Base-by-base conservation (phyloP, 2,797 vertebrate genomes). In the Artibeus lituratus region DNA sequence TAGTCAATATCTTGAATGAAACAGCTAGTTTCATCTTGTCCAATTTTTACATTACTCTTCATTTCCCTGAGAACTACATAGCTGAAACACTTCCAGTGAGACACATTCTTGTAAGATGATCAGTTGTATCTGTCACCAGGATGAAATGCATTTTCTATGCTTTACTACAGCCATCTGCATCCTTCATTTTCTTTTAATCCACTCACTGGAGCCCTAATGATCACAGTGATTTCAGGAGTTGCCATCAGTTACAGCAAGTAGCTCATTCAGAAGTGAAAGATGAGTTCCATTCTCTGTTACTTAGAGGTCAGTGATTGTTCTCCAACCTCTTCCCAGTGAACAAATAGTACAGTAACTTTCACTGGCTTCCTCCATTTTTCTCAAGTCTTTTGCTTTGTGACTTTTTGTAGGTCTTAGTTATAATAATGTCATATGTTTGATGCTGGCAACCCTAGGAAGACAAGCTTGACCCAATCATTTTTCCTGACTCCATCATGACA, bases 161-260 rank as follows among this genome's bases (percentile, higher is more conserved):
- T 96, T 97, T 97, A 94, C 49, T 83, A 95, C 90, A 91, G 96
- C 96, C 96, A 97, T 98, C 98, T 97, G 82, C 96, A 98, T 98
- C 82, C 84, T 98, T 98, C 96, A 97, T 98, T 98, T 98, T 98
- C 96, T 97, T 98, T 98, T 98, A 98, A 98, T 98, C 98, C 97
- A 97, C 81, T 87, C 97, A 97, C 97, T 96, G 96, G 82, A 97
- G 97, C 72, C 62, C 57, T 98, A 98, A 98, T 96, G 96, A 98
- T 98, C 2, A 0, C 94, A 98, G 93, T 44, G 88, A 84, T 98
- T 98, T 98, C 95, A 94, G 78, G 89, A 97, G 80, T 77, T 91
- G 80, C 72, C 95, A 98, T 98, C 94, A 97, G 86, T 98, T 98
- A 94, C 15, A 92, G 94, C 4, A 93, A 49, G 51, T 77, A 95